These are phyloP conservation scores for Alcis repandata DNA, from an alignment of 2,888 invertebrate species.

Conservation along the genomic window DNA sequence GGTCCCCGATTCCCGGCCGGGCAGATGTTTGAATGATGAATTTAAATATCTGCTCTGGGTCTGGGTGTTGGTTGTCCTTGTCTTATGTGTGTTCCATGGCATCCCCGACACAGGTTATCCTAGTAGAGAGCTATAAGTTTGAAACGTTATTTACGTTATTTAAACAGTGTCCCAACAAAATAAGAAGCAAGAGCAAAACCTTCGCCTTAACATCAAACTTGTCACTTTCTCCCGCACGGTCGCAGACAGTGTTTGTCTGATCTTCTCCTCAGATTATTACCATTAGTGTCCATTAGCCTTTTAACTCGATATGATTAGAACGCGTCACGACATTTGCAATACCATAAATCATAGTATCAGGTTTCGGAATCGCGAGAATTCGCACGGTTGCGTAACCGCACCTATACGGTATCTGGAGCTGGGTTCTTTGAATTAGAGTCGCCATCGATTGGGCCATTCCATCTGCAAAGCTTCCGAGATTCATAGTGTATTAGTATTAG, in stretches of 20 bases:
- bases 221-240: conserved; percentile 75
- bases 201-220: conserved; percentile 69
- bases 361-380: conserved; percentile 59
- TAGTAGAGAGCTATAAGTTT: too few species aligned
- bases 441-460: conserved; percentile 5
- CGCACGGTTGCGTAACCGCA: conserved; percentile 62
- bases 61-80: too few species aligned
- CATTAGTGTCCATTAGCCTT: conserved; percentile 85
- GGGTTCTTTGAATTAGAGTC: conserved; percentile 28
- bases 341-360: conserved; percentile 74
- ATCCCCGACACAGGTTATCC: too few species aligned
- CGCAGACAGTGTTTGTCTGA: conserved; percentile 75
- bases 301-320: conserved; percentile 83
- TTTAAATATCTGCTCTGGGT: too few species aligned
- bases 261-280: conserved; percentile 80
- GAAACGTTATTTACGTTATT: too few species aligned
- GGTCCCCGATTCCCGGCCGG: too few species aligned
- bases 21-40: too few species aligned
- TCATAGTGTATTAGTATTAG: too few species aligned
- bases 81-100: too few species aligned
- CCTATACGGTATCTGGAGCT: conserved; percentile 34
- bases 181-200: conserved; percentile 27
- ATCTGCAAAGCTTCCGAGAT: too few species aligned
- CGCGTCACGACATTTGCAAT: conserved; percentile 78
- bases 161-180: neutral